Base-by-base conservation (phyloP, 2,888 invertebrate genomes). In the Pristionchus exspectatus region DNA sequence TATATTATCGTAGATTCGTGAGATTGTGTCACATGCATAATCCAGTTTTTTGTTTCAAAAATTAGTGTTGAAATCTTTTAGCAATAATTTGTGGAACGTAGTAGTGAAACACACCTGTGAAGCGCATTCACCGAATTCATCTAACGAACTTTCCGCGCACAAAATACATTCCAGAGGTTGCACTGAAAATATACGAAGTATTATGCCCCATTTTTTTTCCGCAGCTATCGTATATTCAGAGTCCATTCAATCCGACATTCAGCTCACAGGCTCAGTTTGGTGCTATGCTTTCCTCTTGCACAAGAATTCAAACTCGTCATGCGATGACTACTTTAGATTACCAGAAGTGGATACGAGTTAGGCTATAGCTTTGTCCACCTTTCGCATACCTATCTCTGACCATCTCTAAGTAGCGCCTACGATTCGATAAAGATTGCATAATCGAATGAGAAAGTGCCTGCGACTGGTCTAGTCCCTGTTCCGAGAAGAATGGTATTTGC, bases 111-210 rank as follows among this genome's bases (percentile, higher is more conserved):
- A 14, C 21, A 88, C 87, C 87, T 88, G 89, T 88, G 88, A 21
- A 16, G 81, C 33, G 89, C 94, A 94, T 81, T 94, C 94, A 86
- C 94, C 94, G 86, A 93, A 93, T 87, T 93, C 93, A 38, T 91
- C 92, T 50, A 94, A 91, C 24, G 92, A 91, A 21, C 83, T 90
- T 18, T 93, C 93, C 2, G 92, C 93, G 84, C 94, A 94, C 21
- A 94, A 92, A 90, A 92, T 91, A 90, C 94, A 94, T 50, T 90
- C 90, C 33, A 94, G 90, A 2, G 92, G 88, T 7, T n/a, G 2
- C 10, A 89, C 92, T 92, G 85, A 74, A 92, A 89, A 54, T 24
- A 30, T 56, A 33, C 9, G 4, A n/a, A 10, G 18, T n/a, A 50
- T 81, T 21, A 24, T 81, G 21, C 2, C 30, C 33, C 5, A 9